Evolutionary conservation across 2,888 invertebrate genomes (phyloP).

Genomic region (Fragum whitleyi): DNA sequence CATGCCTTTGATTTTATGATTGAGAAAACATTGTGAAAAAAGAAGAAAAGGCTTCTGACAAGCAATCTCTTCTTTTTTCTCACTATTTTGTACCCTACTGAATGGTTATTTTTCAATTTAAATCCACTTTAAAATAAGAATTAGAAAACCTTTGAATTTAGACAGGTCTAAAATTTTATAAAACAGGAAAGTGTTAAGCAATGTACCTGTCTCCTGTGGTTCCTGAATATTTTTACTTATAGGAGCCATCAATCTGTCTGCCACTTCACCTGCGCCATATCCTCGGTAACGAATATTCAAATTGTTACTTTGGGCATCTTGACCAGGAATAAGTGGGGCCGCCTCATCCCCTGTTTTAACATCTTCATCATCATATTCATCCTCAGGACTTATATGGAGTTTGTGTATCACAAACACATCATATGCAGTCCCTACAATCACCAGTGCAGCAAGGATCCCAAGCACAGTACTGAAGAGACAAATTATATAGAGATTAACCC

Average conservation of each 20-base stretch:
- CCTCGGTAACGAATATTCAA: slow-evolving; percentile 50
- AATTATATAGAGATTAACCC: too few species aligned
- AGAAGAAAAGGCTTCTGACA: too few species aligned
- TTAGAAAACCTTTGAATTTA: too few species aligned
- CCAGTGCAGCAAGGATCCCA: slow-evolving; percentile 46
- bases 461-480: slow-evolving; percentile 40
- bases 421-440: slow-evolving; percentile 58
- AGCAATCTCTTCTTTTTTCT: too few species aligned
- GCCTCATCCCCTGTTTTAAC: slow-evolving; percentile 20
- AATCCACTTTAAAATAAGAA: too few species aligned
- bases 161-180: too few species aligned
- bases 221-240: slow-evolving; percentile 36
- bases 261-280: slow-evolving; percentile 23
- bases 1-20: too few species aligned
- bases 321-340: slow-evolving; percentile 23
- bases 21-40: too few species aligned
- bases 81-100: too few species aligned
- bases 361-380: slow-evolving; percentile 13
- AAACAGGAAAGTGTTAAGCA: too few species aligned
- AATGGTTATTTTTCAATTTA: too few species aligned
- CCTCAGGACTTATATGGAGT: slow-evolving; percentile 41
- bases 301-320: slow-evolving; percentile 16
- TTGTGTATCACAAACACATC: slow-evolving; percentile 63
- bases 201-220: slow-evolving; percentile 36
- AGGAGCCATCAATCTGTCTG: background rate